Evolutionary conservation across 1,140 invertebrate species (phyloP), one percentile per base, ranked within the genome.

Genomic region (Kradibia gibbosae): DNA sequence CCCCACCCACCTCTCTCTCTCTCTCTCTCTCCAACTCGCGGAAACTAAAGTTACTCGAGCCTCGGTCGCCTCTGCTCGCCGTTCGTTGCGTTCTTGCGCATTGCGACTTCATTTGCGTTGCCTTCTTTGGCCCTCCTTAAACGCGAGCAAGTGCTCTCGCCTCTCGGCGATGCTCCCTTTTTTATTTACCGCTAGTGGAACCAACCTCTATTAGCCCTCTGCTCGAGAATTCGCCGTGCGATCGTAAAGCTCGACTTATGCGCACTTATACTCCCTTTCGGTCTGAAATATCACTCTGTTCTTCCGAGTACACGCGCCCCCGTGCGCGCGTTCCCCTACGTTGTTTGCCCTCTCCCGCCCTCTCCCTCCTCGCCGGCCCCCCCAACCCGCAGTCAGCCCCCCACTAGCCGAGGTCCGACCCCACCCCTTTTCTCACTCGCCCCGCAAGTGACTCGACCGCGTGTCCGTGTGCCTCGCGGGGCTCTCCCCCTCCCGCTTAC

Each of bases 151-250:
- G 11, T 36, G 48, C n/a, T 13, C 20, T 1, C 10, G 28, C 28
- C 13, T 20, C 17, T 65, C 62, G 20, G 62, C 34, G 11, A 15
- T 67, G 11, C 39, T 36, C 42, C 73, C 3, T 25, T 76, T 13
- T 60, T n/a, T 17, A 76, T 2, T 60, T 60, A 60, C 28, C 55
- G n/a, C n/a, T n/a, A 76, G 34, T 13, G 83, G 76, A 82, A n/a
- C 83, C 42, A 85, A 81, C 85, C 88, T 85, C 86, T 87, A n/a
- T n/a, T n/a, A n/a, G n/a, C 86, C 88, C 86, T 86, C 82, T 62
- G 82, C 65, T 71, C 13, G 4, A 28, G 39, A 48, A 39, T 71
- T 0, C 17, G 13, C 34, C 13, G 22, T 48, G 25, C 31, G n/a
- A 71, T 45, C 45, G 39, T 31, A 25, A n/a, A 71, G 42, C 31